Base-by-base conservation (phyloP, 2,113 vertebrate genomes). In the Grallaria varia region DNA sequence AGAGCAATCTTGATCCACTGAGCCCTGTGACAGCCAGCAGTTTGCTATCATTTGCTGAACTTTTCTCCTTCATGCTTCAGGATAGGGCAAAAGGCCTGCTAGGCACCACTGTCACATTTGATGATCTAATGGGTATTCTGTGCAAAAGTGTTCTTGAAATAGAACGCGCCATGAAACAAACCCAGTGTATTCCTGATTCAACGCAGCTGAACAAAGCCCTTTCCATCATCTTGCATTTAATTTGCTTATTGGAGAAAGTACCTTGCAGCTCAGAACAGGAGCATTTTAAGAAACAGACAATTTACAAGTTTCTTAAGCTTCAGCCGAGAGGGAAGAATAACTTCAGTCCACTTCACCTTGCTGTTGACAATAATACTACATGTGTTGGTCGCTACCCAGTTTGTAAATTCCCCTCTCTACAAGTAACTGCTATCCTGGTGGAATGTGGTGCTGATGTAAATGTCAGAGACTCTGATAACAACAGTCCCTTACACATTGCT, bases 51-150 rank as follows among this genome's bases (percentile, higher is more conserved):
- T 99, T 99, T 66, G 99, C 99, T 27, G 99, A 99, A 96, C 99
- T 99, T 21, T 99, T 99, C 97, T 99, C 99, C 81, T 99, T 99
- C 97, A 99, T 99, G 99, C 98, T 99, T n/a, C 99, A 99, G 97
- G 99, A 99, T 91, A 98, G 99, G 60, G 99, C 99, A 84, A 99
- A 99, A 96, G 99, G 99, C 63, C 98, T 99, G 8, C 97, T 99
- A 91, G 99, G 99, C 28, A 99, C 99, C 39, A 99, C 99, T 0
- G 99, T 99, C 84, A 99, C 99, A 20, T 99, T 99, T 96, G 98
- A 99, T 88, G 99, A 99, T 97, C 98, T 99, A 47, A 99, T 99
- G 99, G 99, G 98, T 88, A 99, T 99, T 97, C 97, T 99, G 33
- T 98, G 98, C 95, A 99, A 99, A 98, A 99, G 99, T 1, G 99